These are phyloP conservation scores for Trachymyrmex septentrionalis DNA, from an alignment of 1,140 invertebrate species.

Conservation along the genomic window DNA sequence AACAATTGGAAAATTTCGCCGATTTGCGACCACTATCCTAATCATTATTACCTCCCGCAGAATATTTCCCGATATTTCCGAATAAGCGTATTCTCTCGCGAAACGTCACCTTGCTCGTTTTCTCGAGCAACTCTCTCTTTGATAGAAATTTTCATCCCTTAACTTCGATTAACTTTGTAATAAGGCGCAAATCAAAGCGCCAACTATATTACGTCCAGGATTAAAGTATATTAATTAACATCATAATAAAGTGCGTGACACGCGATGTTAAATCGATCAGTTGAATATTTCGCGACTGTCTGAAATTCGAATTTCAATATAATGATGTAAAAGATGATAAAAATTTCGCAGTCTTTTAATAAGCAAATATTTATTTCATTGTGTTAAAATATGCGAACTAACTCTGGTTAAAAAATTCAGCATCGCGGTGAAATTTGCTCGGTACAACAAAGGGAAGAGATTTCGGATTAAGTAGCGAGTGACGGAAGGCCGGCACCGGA, in stretches of 20 bases:
- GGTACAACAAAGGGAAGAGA: conserved; percentile 40
- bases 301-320: background rate
- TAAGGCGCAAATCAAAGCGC: conserved; percentile 32
- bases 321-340: background rate
- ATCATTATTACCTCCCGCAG: background rate
- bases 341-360: background rate
- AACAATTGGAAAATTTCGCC: background rate
- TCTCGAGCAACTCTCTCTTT: conserved; percentile 13
- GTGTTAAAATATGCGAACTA: background rate
- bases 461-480: conserved; percentile 69
- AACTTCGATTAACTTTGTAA: conserved; percentile 34
- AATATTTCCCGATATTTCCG: background rate
- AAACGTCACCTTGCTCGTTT: background rate
- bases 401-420: conserved; percentile 23
- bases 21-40: background rate
- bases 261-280: conserved; percentile 33
- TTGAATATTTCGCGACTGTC: background rate
- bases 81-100: background rate
- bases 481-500: conserved; percentile 73
- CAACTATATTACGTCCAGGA: background rate
- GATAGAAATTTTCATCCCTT: conserved; percentile 36
- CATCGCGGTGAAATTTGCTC: conserved; percentile 7
- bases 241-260: conserved; percentile 48
- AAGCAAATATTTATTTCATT: conserved; percentile 31
- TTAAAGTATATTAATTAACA: conserved; percentile 48